Base-by-base conservation (phyloP, 2,113 vertebrate genomes). In the Pagrus major region DNA sequence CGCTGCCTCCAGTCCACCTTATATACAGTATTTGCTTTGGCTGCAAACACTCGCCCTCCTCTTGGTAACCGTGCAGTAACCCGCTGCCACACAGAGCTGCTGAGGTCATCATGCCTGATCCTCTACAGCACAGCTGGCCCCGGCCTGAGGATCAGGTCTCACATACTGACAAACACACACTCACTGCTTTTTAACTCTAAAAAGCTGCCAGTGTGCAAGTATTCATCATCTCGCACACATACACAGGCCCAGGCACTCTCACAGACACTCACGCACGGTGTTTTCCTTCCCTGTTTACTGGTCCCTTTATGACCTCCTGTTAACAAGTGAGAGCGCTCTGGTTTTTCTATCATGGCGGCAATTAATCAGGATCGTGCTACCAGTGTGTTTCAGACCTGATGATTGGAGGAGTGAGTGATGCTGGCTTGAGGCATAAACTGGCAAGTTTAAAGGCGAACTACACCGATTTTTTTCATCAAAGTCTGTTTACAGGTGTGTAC, bases 81-180 rank as follows among this genome's bases (percentile, higher is more conserved):
- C 76, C 68, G 70, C 84, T 71, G 88, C 76, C 84, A 87, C 81
- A 82, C 79, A 76, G 75, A 90, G 86, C 81, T 81, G 83, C 86
- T 93, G 91, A 93, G 92, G 88, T 93, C 92, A 90, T 89, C 88
- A 79, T 65, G 47, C 64, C 59, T 81, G 82, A 91, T 90, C 64
- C 81, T 81, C 79, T 63, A 67, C 84, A 85, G 80, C 72, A 49
- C 77, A 4, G 14, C 55, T 71, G 54, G 79, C 77, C 67, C 82
- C 39, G 7, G 41, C 54, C 41, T 59, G 35, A 0, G 75, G 79
- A 86, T 78, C 71, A 46, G 83, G 66, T 84, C 83, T 86, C 84
- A 81, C 54, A 68, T 67, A 71, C n/a, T 8, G 60, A 72, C 55
- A 55, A 14, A 47, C 18, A 54, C 49, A 58, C 71, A 6, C 49